Evolutionary conservation across 2,888 invertebrate species (phyloP), one percentile per base, ranked within the genome.

Genomic region (Tetranychus piercei): DNA sequence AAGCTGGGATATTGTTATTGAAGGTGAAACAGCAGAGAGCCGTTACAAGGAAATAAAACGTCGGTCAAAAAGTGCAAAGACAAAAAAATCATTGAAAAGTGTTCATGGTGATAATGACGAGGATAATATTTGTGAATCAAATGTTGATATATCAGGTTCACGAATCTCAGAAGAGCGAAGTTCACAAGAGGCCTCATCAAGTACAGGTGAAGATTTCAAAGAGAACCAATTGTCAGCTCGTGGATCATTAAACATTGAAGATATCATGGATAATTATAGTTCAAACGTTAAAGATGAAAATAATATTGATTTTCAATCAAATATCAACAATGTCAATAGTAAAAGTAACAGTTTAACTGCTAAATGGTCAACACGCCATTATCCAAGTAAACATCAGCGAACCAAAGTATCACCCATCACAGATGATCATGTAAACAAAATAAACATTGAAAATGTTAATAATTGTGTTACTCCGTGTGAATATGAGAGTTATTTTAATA

Each of bases 51-150:
- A 8, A 15, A 71, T 44, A 44, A 71, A 18, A 44, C 34, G 71
- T 44, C 18, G 71, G 9, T 44, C 69, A 20, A 69, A 44, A n/a
- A 71, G 71, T 71, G 71, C 71, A 34, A 71, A 71, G 71, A 44
- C 20, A 43, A 45, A 71, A 44, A 34, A 34, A 71, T 9, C 9
- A 69, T 23, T 23, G n/a, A 69, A n/a, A 23, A n/a, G 69, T 23
- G 34, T 9, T 0, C 6, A 18, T 23, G n/a, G 22, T 23, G 34
- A 11, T 20, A n/a, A 69, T 69, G 4, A 69, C 7, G n/a, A 15
- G 9, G 69, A 69, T 23, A 18, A 34, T 8, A 34, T 20, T 23
- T 9, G n/a, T 20, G 34, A 69, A 15, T 20, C 20, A 15, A n/a
- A 23, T 69, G 34, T 9, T 18, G 20, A 34, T 69, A 69, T 18